phyloP scores from a whole-genome alignment of 2,888 invertebrate species.

The Pristionchus mayeri region DNA sequence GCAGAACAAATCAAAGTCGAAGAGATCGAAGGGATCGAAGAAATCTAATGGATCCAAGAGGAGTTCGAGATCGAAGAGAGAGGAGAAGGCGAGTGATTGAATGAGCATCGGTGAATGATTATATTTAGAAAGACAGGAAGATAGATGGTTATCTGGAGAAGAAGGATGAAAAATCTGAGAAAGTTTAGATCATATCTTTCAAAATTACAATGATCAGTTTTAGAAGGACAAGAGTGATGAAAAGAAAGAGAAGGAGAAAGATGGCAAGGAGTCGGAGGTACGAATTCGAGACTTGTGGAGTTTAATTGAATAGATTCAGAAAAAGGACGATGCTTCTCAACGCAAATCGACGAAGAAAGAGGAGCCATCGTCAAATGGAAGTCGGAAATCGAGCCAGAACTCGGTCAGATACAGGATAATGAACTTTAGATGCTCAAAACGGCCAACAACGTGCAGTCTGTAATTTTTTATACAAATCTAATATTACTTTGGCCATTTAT shows the following conservation, averaged over 20 bases:
- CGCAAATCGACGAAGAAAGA: background rate
- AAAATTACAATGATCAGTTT: background rate
- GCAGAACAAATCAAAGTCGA: background rate
- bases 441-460: background rate
- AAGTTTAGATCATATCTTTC: background rate
- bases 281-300: background rate
- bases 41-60: background rate
- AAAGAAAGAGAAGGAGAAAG: background rate
- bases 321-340: background rate
- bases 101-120: background rate
- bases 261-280: conserved; percentile 10
- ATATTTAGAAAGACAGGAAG: background rate
- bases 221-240: background rate
- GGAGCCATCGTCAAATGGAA: background rate
- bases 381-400: conserved; percentile 7
- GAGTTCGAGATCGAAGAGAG: conserved; percentile 11
- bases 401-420: background rate
- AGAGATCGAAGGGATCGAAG: background rate
- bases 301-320: background rate
- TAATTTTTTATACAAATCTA: background rate
- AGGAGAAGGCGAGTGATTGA: background rate
- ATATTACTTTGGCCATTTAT: background rate
- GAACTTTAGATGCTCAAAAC: background rate
- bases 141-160: background rate
- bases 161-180: conserved; percentile 2